Base-by-base conservation (phyloP, 2,113 vertebrate genomes). In the Pluvialis apricaria region DNA sequence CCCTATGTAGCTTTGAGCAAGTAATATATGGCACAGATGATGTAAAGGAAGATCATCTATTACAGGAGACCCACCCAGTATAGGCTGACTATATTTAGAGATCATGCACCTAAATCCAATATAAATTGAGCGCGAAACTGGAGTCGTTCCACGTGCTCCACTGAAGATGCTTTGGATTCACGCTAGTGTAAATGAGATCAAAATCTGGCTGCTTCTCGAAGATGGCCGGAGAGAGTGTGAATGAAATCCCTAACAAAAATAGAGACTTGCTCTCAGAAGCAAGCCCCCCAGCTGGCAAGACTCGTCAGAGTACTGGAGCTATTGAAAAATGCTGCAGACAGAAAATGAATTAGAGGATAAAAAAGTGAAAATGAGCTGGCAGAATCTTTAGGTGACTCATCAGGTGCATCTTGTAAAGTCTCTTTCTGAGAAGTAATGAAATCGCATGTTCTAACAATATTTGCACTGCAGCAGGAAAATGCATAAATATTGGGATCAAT, bases 401-500 rank as follows among this genome's bases (percentile, higher is more conserved):
- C 97, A 96, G 97, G 97, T 97, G 97, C 95, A 95, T 97, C 97
- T 96, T 97, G 95, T 36, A 78, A 97, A 95, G 95, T 95, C 95
- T 96, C 83, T 94, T 86, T 78, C 31, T 36, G 96, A 96, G 97
- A 95, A 97, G 97, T 95, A 94, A 95, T 94, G 89, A 92, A 96
- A 97, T 91, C 75, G 16, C 95, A 13, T 88, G 91, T 95, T 96
- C 97, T 95, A 92, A 97, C 95, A 97, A 95, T 96, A 96, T 97
- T 97, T 97, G 95, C 87, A 83, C 92, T 97, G 97, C 96, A 71
- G 94, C 84, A 16, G 95, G 84, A 69, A 97, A 94, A 95, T n/a
- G 94, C 96, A 88, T 96, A 97, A 97, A 96, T 96, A 97, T 97
- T 97, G 96, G 96, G 94, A 96, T 97, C 92, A 96, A 94, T 96